Percentiles rank a stretch among this genome's conserved stretches.
Evolutionary conservation across 2,888 invertebrate species (phyloP).

Genomic region (Andrena marginata): DNA sequence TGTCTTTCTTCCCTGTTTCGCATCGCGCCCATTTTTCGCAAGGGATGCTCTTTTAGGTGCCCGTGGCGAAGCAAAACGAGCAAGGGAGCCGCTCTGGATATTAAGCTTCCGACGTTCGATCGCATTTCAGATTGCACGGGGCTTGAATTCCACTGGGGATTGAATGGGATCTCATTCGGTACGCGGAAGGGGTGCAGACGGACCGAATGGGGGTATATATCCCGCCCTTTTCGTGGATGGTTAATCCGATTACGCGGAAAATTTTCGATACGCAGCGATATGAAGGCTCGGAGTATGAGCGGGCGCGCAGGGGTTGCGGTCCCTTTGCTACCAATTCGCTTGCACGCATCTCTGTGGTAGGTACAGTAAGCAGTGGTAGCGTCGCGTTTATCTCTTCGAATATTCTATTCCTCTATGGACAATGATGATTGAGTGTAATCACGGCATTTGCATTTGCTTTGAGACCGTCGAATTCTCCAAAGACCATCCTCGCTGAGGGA

Average conservation of each 20-base stretch:
- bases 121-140: slow-evolving; percentile 75
- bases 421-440: no score
- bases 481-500: no score
- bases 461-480: no score
- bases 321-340: background rate
- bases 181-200: slow-evolving; percentile 11
- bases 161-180: slow-evolving; percentile 74
- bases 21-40: slow-evolving; percentile 41
- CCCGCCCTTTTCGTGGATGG: slow-evolving; percentile 65
- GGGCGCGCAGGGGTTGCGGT: slow-evolving; percentile 34
- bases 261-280: slow-evolving; percentile 72
- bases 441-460: no score
- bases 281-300: slow-evolving; percentile 10
- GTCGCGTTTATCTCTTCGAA: background rate
- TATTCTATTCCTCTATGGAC: no score
- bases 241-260: slow-evolving; percentile 77
- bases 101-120: slow-evolving; percentile 73
- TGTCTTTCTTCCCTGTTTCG: background rate
- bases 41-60: slow-evolving; percentile 40
- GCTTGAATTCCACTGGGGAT: slow-evolving; percentile 73
- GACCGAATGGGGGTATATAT: slow-evolving; percentile 43
- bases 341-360: no score
- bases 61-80: slow-evolving; percentile 42
- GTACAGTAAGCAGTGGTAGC: no score
- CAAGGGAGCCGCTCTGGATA: slow-evolving; percentile 58